Evolutionary conservation across 2,113 vertebrate species (phyloP).

Genomic region (Hippocampus mohnikei): DNA sequence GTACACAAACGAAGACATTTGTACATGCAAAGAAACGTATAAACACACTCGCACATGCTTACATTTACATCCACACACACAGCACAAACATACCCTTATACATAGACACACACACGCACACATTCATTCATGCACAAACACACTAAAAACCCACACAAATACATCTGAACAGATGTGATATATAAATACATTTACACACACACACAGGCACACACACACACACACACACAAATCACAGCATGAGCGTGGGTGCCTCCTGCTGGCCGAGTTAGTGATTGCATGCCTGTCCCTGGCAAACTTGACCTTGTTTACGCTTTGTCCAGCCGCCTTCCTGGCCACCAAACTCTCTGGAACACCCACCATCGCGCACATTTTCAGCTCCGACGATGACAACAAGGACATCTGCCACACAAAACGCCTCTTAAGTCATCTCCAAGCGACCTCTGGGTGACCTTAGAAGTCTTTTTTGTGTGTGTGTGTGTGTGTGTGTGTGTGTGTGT

Average conservation of each 20-base stretch:
- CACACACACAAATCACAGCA: background rate
- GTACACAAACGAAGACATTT: background rate
- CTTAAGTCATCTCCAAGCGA: too few species aligned
- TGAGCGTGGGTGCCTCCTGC: background rate
- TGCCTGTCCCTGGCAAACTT: background rate
- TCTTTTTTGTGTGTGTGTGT: too few species aligned
- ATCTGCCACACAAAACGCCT: constrained; percentile 68
- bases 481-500: background rate
- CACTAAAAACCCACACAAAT: background rate
- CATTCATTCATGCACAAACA: background rate
- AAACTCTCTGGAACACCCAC: constrained; percentile 91
- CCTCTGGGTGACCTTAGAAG: background rate
- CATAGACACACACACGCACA: too few species aligned
- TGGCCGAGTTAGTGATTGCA: background rate
- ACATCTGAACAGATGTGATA: too few species aligned
- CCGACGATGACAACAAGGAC: constrained; percentile 76
- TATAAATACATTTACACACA: too few species aligned
- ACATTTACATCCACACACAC: too few species aligned
- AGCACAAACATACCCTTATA: too few species aligned
- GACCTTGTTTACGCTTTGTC: constrained; percentile 88
- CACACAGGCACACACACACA: too few species aligned
- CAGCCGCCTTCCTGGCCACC: constrained; percentile 84
- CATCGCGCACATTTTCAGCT: constrained; percentile 81
- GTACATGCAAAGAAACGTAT: too few species aligned
- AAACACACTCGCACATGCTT: too few species aligned